Conservation (phyloP, 1,140 invertebrate genomes). For the Ceratina calcarata region DNA sequence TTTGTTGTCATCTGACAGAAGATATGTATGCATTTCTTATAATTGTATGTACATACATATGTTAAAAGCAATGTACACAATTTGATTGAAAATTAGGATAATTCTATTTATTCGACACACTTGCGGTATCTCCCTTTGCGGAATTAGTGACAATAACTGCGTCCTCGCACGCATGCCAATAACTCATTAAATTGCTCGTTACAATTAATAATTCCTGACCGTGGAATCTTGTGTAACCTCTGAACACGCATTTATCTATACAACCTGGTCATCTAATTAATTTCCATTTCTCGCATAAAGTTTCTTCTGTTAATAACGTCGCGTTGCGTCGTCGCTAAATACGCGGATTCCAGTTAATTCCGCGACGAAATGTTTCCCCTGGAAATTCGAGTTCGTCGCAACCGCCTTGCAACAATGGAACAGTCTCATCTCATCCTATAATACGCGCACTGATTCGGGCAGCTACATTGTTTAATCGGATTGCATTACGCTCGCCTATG, state of each 20-base stretch:
- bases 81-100: no score
- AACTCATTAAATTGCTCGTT: neutral
- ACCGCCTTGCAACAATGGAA: conserved; percentile 6
- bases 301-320: neutral
- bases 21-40: no score
- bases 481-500: neutral
- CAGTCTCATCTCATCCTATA: neutral
- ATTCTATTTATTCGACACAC: no score
- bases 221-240: neutral
- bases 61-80: no score
- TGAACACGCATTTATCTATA: conserved; percentile 11
- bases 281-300: conserved; percentile 34
- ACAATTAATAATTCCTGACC: conserved; percentile 16
- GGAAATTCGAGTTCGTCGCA: conserved; percentile 12
- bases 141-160: neutral
- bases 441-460: no score
- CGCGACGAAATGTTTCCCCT: conserved; percentile 28
- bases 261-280: conserved; percentile 31
- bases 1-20: neutral
- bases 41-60: no score
- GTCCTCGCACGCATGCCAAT: neutral
- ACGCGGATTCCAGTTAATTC: conserved; percentile 27
- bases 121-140: neutral
- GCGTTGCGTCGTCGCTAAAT: conserved; percentile 8
- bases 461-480: no score